These are phyloP conservation scores for Paraescarpia echinospica DNA, from an alignment of 1,140 invertebrate species.

Conservation along the genomic window DNA sequence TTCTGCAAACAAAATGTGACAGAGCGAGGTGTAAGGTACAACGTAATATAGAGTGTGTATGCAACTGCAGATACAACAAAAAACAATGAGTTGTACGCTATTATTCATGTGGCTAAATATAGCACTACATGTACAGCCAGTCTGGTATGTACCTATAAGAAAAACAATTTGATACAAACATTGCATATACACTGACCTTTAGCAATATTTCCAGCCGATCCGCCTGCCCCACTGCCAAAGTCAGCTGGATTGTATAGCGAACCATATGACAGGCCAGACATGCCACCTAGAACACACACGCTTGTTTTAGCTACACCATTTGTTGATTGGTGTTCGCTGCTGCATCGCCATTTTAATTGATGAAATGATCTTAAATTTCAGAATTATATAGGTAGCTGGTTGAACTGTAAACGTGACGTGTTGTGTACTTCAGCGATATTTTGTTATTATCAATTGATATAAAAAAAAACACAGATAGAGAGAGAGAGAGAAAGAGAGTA, in stretches of 20 bases:
- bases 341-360: background rate
- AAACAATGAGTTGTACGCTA: background rate
- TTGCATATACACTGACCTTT: background rate
- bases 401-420: background rate
- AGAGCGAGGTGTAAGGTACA: too few relatives aligned
- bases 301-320: background rate
- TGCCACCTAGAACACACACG: background rate
- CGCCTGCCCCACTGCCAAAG: background rate
- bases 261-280: background rate
- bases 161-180: background rate
- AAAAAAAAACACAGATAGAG: too few relatives aligned
- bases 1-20: too few relatives aligned
- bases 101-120: background rate
- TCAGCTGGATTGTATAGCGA: background rate
- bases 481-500: too few relatives aligned
- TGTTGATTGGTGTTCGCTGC: background rate
- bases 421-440: too few relatives aligned
- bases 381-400: background rate
- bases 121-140: background rate
- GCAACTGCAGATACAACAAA: background rate
- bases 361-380: background rate
- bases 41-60: background rate
- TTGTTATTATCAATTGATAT: background rate
- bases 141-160: background rate
- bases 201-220: background rate